Evolutionary conservation across 2,797 vertebrate species (phyloP).

Genomic region (Vireo griseus): DNA sequence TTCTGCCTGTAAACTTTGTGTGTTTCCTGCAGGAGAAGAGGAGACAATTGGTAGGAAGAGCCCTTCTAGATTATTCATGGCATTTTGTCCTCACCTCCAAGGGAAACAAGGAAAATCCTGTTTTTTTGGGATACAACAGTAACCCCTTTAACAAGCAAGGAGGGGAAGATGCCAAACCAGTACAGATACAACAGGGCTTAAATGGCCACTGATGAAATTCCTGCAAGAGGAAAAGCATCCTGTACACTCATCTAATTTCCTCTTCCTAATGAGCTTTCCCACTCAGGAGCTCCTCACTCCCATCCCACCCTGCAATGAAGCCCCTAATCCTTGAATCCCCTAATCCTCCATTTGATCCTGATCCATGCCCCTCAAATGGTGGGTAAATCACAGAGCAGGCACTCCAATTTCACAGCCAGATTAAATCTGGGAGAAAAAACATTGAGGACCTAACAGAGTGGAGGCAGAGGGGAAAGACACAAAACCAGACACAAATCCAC

Average conservation of each 20-base stretch:
- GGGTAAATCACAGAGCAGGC: background rate
- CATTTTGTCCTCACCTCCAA: background rate
- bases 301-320: background rate
- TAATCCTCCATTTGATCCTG: background rate
- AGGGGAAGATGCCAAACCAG: background rate
- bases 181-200: fast-evolving
- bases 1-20: constrained; percentile 95
- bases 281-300: background rate
- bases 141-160: background rate
- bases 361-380: background rate
- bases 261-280: background rate
- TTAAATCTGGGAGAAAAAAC: background rate
- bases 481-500: background rate
- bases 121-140: background rate
- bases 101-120: background rate
- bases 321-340: background rate
- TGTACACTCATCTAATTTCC: background rate
- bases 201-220: background rate
- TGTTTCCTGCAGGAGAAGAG: constrained; percentile 80
- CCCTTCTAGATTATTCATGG: background rate
- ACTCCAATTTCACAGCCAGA: background rate
- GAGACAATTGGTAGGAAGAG: background rate
- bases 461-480: background rate
- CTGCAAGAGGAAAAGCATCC: background rate
- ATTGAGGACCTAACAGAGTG: background rate